A percentile compares a stretch with the other conserved stretches of the same genome.
Evolutionary conservation across 2,797 vertebrate species (phyloP).

Genomic region (Taenioides sp.): DNA sequence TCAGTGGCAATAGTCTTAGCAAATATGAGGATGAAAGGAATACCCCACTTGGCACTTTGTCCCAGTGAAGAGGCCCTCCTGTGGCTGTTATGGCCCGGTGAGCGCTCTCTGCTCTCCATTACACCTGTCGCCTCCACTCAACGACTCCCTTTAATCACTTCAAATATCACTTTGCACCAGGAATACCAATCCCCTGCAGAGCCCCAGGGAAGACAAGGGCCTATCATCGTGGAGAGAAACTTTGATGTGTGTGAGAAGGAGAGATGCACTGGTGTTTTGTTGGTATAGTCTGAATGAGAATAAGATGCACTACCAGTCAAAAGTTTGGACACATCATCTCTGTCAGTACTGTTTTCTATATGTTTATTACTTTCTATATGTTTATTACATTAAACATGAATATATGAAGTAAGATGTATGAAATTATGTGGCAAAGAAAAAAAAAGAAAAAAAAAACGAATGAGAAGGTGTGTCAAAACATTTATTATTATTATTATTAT

Average conservation of each 20-base stretch:
- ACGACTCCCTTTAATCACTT: constrained; percentile 71
- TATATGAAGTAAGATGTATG: too few relatives aligned
- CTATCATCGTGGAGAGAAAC: constrained; percentile 27
- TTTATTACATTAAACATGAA: too few relatives aligned
- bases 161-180: constrained; percentile 71
- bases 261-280: neutral
- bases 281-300: constrained; percentile 17
- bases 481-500: too few relatives aligned
- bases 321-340: too few relatives aligned
- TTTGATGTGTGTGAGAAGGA: neutral
- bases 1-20: constrained; percentile 26
- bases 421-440: too few relatives aligned
- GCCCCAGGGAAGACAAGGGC: constrained; percentile 55
- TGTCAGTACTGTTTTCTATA: too few relatives aligned
- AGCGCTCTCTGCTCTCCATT: constrained; percentile 65
- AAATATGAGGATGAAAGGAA: constrained; percentile 23
- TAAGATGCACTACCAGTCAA: constrained; percentile 11
- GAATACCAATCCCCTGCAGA: constrained; percentile 59
- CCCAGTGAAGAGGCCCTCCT: constrained; percentile 34
- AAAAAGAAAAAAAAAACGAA: too few relatives aligned
- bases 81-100: constrained; percentile 55
- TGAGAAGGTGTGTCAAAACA: too few relatives aligned
- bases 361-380: too few relatives aligned
- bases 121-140: constrained; percentile 67
- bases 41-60: constrained; percentile 28